Evolutionary conservation across 2,888 invertebrate genomes (phyloP).

Genomic region (Xestia xanthographa): DNA sequence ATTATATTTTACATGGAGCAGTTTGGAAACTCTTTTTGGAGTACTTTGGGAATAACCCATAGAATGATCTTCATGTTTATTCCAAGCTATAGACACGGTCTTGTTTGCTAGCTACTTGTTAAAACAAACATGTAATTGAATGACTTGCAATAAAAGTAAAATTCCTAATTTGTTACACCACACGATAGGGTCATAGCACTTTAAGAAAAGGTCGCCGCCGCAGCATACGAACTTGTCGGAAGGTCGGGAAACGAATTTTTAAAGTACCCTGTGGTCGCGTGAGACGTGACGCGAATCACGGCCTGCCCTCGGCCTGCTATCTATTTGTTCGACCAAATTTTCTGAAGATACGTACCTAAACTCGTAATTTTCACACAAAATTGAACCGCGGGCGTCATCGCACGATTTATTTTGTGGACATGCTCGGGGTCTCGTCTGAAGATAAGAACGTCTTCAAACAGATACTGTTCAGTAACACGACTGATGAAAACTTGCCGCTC

Average conservation of each 20-base stretch:
- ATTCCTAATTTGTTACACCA: conserved; percentile 67
- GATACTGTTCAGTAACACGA: conserved; percentile 71
- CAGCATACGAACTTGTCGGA: conserved; percentile 64
- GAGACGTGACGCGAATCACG: conserved; percentile 82
- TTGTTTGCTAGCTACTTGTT: conserved; percentile 6
- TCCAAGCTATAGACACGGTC: background rate
- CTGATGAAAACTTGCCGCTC: conserved; percentile 79
- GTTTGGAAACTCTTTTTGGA: no score
- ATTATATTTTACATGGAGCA: no score
- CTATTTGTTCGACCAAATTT: conserved; percentile 72
- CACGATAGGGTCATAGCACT: conserved; percentile 68
- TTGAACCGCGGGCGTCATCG: conserved; percentile 82
- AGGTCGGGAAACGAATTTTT: conserved; percentile 77
- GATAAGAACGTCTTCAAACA: conserved; percentile 77
- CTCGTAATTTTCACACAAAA: conserved; percentile 85
- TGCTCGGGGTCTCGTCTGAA: conserved; percentile 76
- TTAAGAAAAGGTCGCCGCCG: conserved; percentile 68
- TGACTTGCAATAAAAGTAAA: conserved; percentile 28
- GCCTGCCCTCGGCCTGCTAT: conserved; percentile 71
- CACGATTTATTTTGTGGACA: conserved; percentile 84
- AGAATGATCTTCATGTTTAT: background rate
- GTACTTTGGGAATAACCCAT: no score
- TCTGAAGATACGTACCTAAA: conserved; percentile 69
- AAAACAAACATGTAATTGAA: conserved; percentile 40
- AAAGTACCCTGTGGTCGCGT: conserved; percentile 78